Evolutionary conservation across 2,888 invertebrate genomes (phyloP), one percentile per base, ranked within the genome.

Genomic region (Drosophila algonquin): DNA sequence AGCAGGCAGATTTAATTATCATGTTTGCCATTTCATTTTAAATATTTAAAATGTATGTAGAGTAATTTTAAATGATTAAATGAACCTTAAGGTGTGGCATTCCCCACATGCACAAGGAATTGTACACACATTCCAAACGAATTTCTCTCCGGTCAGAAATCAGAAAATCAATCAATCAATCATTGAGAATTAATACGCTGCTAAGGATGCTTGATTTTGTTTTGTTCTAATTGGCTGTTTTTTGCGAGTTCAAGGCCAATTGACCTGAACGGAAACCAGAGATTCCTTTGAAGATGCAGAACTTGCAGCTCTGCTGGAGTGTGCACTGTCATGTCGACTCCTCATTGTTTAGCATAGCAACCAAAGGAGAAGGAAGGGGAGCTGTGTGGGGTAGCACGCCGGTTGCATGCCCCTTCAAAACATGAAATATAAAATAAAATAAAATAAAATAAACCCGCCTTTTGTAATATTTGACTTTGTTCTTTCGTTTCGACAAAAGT

Each of bases 401-500:
- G 21, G 21, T 64, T 77, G 73, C 77, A 32, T 79, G 76, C 73
- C 79, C 83, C 81, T 81, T 81, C 79, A 79, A 81, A 80, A 64
- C 73, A 82, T 76, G 73, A 76, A 81, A 78, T 74, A 76, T 75
- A 76, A 78, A 74, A 72, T 75, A 63, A 65, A 67, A 67, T 63
- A 63, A 63, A 51, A 74, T 75, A 76, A 52, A 46, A 2, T 24
- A 47, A 46, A 2, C 3, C 24, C 16, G 44, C 9, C 60, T 56
- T 54, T 68, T 40, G 51, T 68, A 74, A 83, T 82, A 83, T 82
- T 83, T 85, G 78, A 81, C 80, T 80, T 83, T 79, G 71, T 83
- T 80, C 63, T 70, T 61, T 63, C 21, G 47, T 63, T 32, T 5
- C 62, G 62, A 62, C 57, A 50, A 58, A 63, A 57, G 69, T 73